Evolutionary conservation across 2,113 vertebrate species (phyloP), one percentile per base, ranked within the genome.

Genomic region (Pionites leucogaster): DNA sequence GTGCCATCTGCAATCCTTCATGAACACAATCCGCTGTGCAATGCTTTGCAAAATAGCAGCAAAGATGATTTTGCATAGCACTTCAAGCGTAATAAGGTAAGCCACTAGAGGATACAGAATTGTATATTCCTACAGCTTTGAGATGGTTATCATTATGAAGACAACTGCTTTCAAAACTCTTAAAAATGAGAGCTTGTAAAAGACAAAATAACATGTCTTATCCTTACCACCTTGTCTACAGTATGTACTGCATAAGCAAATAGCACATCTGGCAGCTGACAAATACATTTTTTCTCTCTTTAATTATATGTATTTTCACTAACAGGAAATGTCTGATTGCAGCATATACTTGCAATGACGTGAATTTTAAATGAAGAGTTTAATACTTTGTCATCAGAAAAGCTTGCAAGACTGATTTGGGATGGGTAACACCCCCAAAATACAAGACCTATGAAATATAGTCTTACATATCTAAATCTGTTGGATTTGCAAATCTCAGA

Each of bases 231-330:
- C 4, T 72, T 72, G 39, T 55, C 72, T 86, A 15, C 17, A 35
- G 29, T 49, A 60, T 46, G 13, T 29, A 94, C 74, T 84, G 35
- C 76, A 86, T 91, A 86, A 95, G 92, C 76, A 96, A 94, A 64
- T 62, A 79, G 41, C 88, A 96, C 95, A 97, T 96, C 95, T 97
- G 96, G 88, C 88, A 96, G 92, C 77, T 96, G 95, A 77, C 69
- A 93, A 85, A 86, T 88, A 96, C 59, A 33, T 77, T 86, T 94
- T 87, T 91, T 86, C 75, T 53, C 28, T 76, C 70, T 91, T 76
- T 90, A 96, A 95, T 96, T 92, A 96, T 81, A 93, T 65, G n/a
- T 82, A 64, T 94, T 94, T 92, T 93, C 47, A 82, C 64, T 65
- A 90, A 95, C 69, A 90, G 95, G 88, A 96, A 96, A 83, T 68